These are phyloP conservation scores for Cosmia pyralina DNA, from an alignment of 2,888 invertebrate genomes.

Conservation along the genomic window DNA sequence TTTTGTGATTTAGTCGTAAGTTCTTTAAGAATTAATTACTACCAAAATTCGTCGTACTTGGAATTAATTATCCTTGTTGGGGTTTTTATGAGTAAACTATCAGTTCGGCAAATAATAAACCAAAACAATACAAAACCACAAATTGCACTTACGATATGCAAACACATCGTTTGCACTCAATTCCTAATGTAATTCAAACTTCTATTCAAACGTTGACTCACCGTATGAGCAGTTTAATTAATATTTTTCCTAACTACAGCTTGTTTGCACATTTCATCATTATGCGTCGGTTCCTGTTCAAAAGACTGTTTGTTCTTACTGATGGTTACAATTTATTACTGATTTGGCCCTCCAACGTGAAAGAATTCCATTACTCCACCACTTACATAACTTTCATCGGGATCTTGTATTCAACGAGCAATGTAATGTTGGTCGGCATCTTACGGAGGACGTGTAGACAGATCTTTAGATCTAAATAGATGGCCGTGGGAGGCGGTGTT, in stretches of 20 bases:
- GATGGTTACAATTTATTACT: conserved; percentile 42
- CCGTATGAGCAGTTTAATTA: conserved; percentile 16
- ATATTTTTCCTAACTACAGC: conserved; percentile 27
- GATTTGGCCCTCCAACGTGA: not conserved
- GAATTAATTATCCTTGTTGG: conserved; percentile 3
- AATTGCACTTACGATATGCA: conserved; percentile 38
- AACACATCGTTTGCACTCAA: conserved; percentile 33
- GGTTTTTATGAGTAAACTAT: not conserved
- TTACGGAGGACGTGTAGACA: conserved; percentile 22
- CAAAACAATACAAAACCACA: conserved; percentile 32
- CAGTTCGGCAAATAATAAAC: conserved; percentile 2
- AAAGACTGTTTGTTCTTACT: conserved; percentile 39
- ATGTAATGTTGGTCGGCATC: conserved; percentile 14
- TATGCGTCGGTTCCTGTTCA: conserved; percentile 42
- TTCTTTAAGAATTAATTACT: not conserved
- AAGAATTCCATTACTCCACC: conserved; percentile 27
- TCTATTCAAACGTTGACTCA: conserved; percentile 42
- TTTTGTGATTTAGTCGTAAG: not conserved
- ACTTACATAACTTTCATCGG: not conserved
- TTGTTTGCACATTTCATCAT: conserved; percentile 45
- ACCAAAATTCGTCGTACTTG: not conserved
- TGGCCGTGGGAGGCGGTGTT: conserved; percentile 52
- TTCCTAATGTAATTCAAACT: conserved; percentile 41
- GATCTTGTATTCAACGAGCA: conserved; percentile 11
- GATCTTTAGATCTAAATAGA: conserved; percentile 36